These are phyloP conservation scores for Arrhopalites spinosus DNA, from an alignment of 2,888 invertebrate genomes.

Conservation along the genomic window DNA sequence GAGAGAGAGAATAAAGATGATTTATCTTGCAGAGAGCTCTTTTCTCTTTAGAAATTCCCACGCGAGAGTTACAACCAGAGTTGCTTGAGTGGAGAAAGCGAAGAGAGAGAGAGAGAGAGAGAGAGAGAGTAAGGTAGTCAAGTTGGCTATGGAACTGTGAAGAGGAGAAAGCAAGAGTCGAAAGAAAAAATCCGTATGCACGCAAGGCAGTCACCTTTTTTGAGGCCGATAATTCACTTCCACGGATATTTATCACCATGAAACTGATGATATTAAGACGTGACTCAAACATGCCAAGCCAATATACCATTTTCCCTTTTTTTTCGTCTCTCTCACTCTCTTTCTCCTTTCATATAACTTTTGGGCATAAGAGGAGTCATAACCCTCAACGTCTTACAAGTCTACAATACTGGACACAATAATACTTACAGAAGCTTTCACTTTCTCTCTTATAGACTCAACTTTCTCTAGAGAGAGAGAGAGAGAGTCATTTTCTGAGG, in stretches of 20 bases:
- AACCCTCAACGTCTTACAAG: background rate
- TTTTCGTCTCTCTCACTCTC: background rate
- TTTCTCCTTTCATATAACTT: too few relatives aligned
- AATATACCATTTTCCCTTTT: background rate
- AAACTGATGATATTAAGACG: slow-evolving; percentile 42
- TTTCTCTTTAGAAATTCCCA: slow-evolving; percentile 36
- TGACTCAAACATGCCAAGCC: slow-evolving; percentile 29
- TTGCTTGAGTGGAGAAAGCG: slow-evolving; percentile 13
- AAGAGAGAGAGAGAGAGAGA: too few relatives aligned
- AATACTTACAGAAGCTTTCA: background rate
- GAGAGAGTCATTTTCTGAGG: too few relatives aligned
- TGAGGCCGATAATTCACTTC: slow-evolving; percentile 39
- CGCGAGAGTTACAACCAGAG: slow-evolving; percentile 22
- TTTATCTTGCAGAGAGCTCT: slow-evolving; percentile 29
- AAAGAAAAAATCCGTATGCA: slow-evolving; percentile 29
- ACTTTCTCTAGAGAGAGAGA: too few relatives aligned
- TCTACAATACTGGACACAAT: background rate
- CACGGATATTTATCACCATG: slow-evolving; percentile 38
- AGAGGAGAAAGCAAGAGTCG: background rate
- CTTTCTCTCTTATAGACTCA: background rate
- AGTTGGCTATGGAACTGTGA: slow-evolving; percentile 4
- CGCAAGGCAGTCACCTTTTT: slow-evolving; percentile 13
- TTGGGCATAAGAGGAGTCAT: too few relatives aligned
- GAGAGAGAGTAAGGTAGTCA: background rate
- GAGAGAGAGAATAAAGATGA: slow-evolving; percentile 17